Evolutionary conservation across 1,140 invertebrate species (phyloP), one percentile per base, ranked within the genome.

Genomic region (Nephila pilipes): DNA sequence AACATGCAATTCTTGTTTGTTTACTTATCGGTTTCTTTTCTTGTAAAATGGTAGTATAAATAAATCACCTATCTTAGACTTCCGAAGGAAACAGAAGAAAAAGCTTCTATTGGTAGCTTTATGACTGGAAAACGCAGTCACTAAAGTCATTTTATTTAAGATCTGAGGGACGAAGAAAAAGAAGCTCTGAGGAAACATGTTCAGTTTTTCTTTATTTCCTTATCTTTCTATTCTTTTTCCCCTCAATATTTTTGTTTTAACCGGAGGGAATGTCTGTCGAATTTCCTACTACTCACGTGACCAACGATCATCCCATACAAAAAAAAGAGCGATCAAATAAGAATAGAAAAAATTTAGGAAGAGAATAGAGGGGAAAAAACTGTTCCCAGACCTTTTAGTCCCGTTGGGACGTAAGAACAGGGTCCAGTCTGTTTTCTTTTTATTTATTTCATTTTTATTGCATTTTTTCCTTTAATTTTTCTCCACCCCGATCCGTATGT

Each of bases 71-170:
- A 38, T 16, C 54, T 83, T 12, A 22, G 80, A 55, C 80, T 83
- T 83, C 36, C 80, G 80, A 22, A 83, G 46, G n/a, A 75, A 60
- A 85, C 60, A n/a, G 22, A 80, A 63, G 58, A 80, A 90, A 55
- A 38, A 63, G 38, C 58, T 32, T 80, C 58, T 54, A 85, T 92
- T 69, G 90, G 90, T 85, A 92, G 81, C 54, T 36, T 92, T 92
- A 92, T 92, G 90, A 85, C 25, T 54, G 20, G 83, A 85, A 57
- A 85, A 54, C 57, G 63, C 36, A 63, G 81, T 69, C 63, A 55
- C 90, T 92, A 85, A 92, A 92, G 80, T 85, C 65, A 87, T 93
- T 93, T 87, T 93, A 93, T 75, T 93, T 87, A 93, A 93, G 65
- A 93, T 75, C 63, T 79, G n/a, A 20, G 10, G 25, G n/a, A 38